These are phyloP conservation scores for Crypturellus tataupa DNA, from an alignment of 2,797 vertebrate species.

Conservation along the genomic window DNA sequence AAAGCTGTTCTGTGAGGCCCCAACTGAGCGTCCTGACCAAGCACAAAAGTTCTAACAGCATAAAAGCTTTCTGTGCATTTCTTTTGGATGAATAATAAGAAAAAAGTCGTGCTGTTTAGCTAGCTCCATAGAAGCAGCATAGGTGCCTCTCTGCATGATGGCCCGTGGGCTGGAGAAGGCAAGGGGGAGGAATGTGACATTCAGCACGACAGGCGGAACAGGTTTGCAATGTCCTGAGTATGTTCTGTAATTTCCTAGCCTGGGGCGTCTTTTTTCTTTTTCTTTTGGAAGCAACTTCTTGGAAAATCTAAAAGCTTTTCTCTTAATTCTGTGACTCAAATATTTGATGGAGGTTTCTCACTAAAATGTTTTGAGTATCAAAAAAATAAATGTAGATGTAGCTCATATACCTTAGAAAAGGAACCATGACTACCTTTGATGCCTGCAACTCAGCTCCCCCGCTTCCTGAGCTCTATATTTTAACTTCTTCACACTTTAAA, in stretches of 20 bases:
- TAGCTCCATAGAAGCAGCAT: neutral
- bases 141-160: neutral
- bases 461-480: neutral
- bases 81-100: neutral
- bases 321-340: neutral
- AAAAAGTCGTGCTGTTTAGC: neutral
- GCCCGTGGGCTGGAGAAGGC: neutral
- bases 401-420: neutral
- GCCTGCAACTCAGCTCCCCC: neutral
- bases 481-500: neutral
- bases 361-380: neutral
- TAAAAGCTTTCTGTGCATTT: neutral
- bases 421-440: neutral
- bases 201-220: neutral
- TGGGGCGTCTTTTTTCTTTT: neutral
- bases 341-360: neutral
- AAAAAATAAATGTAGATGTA: neutral
- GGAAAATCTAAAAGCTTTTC: neutral
- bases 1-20: neutral
- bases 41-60: neutral
- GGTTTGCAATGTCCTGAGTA: neutral
- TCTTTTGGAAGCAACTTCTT: neutral
- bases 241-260: neutral
- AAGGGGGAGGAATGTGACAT: neutral
- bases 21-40: neutral